phyloP scores from a whole-genome alignment of 2,113 vertebrate species.

The Pithys albifrons region DNA sequence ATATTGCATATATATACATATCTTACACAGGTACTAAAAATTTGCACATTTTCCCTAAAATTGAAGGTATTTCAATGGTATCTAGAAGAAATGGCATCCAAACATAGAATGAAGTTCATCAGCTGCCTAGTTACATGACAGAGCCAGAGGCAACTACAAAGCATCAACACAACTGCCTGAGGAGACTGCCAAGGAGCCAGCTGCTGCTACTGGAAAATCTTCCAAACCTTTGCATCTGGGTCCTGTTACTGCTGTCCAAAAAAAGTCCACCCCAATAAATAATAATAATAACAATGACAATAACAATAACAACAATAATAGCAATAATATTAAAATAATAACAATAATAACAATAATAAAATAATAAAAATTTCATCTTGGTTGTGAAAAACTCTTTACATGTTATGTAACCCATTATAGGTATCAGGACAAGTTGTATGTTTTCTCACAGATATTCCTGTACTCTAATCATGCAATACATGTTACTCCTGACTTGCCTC shows the following conservation, averaged over 20 bases:
- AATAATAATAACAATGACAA: not conserved
- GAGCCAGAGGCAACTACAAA: slow-evolving; percentile 38
- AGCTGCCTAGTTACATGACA: slow-evolving; percentile 10
- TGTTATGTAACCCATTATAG: not conserved
- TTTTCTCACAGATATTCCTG: not conserved
- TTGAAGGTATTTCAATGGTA: not conserved
- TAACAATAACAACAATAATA: not conserved
- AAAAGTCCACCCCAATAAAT: not conserved
- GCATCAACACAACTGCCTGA: slow-evolving; percentile 46
- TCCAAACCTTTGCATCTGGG: slow-evolving; percentile 52
- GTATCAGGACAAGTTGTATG: not conserved
- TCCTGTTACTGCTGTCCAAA: slow-evolving; percentile 26
- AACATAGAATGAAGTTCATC: not conserved
- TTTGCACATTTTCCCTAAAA: not conserved
- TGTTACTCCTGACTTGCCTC: not conserved
- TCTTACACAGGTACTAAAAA: not conserved
- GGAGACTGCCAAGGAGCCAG: slow-evolving; percentile 58
- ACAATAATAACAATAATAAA: not conserved
- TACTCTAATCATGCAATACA: not conserved
- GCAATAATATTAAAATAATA: too few species aligned
- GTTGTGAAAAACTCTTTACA: not conserved
- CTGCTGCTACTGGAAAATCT: slow-evolving; percentile 60
- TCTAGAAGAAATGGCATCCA: not conserved
- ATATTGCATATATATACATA: rapidly evolving
- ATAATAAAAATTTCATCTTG: not conserved